Base-by-base conservation (phyloP, 2,797 vertebrate species). In the Remorina albescens region DNA sequence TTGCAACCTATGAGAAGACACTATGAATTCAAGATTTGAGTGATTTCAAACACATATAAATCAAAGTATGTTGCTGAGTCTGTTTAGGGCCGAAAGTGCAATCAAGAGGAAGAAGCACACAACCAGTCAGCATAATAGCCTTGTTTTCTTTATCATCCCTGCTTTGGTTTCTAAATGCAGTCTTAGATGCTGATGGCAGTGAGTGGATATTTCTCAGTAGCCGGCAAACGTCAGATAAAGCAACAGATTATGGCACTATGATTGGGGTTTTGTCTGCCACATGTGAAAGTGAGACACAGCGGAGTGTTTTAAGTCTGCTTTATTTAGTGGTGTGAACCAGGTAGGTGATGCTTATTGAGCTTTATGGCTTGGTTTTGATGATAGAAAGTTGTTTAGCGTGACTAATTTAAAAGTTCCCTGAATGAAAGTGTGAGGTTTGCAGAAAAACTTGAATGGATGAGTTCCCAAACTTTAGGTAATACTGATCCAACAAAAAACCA, bases 131-230 rank as follows among this genome's bases (percentile, higher is more conserved):
- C 23, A 49, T 62, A 75, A 66, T 66, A 41, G 18, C 5, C 18
- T 36, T 12, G 19, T 63, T 67, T 47, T 62, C 49, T 60, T 61
- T 47, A n/a, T 39, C 59, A 67, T 50, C 47, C 53, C 15, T 19
- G 30, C 32, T 39, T 54, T 41, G n/a, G 30, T 23, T 59, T 72
- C 42, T 70, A 44, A 78, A 80, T 57, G 39, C 42, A 74, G 49
- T 46, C 71, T 61, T 70, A n/a, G 56, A 83, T 85, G 58, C 47
- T 81, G 56, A 67, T 58, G 32, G 34, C 49, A 28, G 19, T 62
- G 49, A 63, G 37, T 64, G 49, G 44, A 74, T 49, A 60, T 63
- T 70, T 76, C 37, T 75, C 21, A 76, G 58, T 42, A 78, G 51
- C 39, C 26, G 8, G 56, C 51, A 64, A 63, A 44, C 39, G 30